These are phyloP conservation scores for Taxidea taxus DNA, from an alignment of 2,113 vertebrate genomes.

Conservation along the genomic window DNA sequence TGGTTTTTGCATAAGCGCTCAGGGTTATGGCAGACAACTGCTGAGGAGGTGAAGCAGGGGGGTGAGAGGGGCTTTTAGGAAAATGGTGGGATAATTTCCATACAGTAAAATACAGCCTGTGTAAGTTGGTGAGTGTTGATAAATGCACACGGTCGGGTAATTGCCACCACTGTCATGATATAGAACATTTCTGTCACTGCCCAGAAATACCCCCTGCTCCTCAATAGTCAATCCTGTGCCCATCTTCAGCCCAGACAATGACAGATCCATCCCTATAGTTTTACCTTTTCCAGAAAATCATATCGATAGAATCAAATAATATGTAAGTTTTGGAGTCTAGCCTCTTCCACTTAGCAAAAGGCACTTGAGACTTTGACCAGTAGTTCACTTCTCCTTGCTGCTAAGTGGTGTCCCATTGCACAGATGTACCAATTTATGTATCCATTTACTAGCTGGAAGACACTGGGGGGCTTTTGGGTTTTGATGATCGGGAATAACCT, in stretches of 20 bases:
- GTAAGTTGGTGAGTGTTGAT: not conserved
- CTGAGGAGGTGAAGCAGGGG: not conserved
- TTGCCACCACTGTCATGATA: not conserved
- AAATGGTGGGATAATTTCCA: not conserved
- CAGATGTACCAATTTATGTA: not conserved
- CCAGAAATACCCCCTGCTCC: not conserved
- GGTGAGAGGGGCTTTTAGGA: not conserved
- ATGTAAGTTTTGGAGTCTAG: not conserved
- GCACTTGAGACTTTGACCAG: not conserved
- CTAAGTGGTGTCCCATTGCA: not conserved
- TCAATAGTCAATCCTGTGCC: not conserved
- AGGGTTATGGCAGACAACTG: not conserved
- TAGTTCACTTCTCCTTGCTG: not conserved
- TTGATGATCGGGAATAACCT: not conserved
- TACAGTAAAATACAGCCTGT: not conserved
- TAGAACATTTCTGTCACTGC: not conserved
- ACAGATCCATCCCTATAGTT: not conserved
- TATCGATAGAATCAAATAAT: not conserved
- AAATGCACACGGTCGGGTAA: not conserved
- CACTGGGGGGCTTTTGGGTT: not conserved
- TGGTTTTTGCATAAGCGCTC: not conserved
- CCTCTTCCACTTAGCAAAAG: not conserved
- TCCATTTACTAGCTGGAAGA: not conserved
- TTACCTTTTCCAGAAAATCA: not conserved
- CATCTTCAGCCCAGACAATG: not conserved